phyloP scores from a whole-genome alignment of 2,888 invertebrate genomes.

The Dilophus febrilis region DNA sequence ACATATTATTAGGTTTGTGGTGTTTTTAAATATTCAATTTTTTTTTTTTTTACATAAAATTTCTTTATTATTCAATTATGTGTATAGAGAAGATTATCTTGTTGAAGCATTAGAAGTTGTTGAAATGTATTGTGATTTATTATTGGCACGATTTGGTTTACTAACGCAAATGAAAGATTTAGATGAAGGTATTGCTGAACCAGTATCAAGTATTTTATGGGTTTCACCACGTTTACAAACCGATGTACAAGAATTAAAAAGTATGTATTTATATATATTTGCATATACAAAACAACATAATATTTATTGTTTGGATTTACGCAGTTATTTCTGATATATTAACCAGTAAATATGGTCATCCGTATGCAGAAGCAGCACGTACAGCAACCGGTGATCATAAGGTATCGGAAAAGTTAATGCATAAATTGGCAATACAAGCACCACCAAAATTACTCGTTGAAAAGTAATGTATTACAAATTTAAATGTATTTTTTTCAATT shows the following conservation, averaged over 20 bases:
- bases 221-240: constrained; percentile 83
- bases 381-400: constrained; percentile 78
- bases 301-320: constrained; percentile 22
- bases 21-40: constrained; percentile 1
- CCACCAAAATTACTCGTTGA: constrained; percentile 92
- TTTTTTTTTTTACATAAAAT: background rate
- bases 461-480: constrained; percentile 46
- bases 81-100: constrained; percentile 84
- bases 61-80: too few species aligned
- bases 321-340: constrained; percentile 69
- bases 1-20: constrained; percentile 68
- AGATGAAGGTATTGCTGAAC: constrained; percentile 89
- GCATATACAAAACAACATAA: too few species aligned
- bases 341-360: constrained; percentile 82
- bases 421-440: constrained; percentile 84
- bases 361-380: constrained; percentile 77
- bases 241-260: constrained; percentile 58
- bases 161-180: constrained; percentile 93
- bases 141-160: constrained; percentile 90
- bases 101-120: constrained; percentile 98
- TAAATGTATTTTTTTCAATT: too few species aligned
- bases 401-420: constrained; percentile 78
- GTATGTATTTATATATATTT: background rate
- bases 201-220: constrained; percentile 94
- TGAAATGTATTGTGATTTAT: constrained; percentile 97